Evolutionary conservation across 2,797 vertebrate species (phyloP).

Genomic region (Poeciliopsis gracilis): DNA sequence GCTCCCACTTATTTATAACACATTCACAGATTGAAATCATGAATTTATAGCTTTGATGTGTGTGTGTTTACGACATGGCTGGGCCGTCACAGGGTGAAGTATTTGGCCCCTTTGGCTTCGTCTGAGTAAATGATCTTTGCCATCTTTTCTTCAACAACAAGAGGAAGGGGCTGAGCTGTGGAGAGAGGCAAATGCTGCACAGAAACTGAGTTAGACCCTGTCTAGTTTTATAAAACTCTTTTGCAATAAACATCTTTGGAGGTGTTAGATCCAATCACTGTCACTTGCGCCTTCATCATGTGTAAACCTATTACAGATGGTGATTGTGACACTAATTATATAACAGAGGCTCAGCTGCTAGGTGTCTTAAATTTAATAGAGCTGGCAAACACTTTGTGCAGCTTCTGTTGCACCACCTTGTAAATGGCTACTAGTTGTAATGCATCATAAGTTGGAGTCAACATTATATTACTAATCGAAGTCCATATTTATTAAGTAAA

Average conservation of each 20-base stretch:
- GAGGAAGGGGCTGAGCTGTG: constrained; percentile 12
- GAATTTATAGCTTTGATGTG: constrained; percentile 43
- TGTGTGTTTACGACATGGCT: constrained; percentile 23
- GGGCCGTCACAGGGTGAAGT: constrained; percentile 19
- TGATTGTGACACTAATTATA: constrained; percentile 64
- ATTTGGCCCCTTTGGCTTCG: constrained; percentile 34
- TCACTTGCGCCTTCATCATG: constrained; percentile 57
- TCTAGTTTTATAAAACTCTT: constrained; percentile 56
- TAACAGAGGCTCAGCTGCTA: constrained; percentile 48
- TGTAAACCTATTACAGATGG: constrained; percentile 61
- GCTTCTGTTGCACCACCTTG: constrained; percentile 31
- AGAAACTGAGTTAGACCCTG: constrained; percentile 51
- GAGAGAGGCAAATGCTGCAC: constrained; percentile 18
- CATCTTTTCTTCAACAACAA: constrained; percentile 21
- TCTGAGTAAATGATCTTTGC: constrained; percentile 32
- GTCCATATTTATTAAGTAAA: constrained; percentile 27
- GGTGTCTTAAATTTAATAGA: constrained; percentile 51
- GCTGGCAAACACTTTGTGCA: constrained; percentile 41
- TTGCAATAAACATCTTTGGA: constrained; percentile 59
- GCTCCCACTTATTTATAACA: constrained; percentile 42
- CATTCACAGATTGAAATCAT: constrained; percentile 55
- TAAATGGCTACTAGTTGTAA: constrained; percentile 47
- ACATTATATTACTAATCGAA: constrained; percentile 27
- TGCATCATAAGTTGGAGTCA: constrained; percentile 22
- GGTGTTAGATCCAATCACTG: constrained; percentile 51